phyloP scores from a whole-genome alignment of 2,113 vertebrate species.

The Elaphurus davidianus region DNA sequence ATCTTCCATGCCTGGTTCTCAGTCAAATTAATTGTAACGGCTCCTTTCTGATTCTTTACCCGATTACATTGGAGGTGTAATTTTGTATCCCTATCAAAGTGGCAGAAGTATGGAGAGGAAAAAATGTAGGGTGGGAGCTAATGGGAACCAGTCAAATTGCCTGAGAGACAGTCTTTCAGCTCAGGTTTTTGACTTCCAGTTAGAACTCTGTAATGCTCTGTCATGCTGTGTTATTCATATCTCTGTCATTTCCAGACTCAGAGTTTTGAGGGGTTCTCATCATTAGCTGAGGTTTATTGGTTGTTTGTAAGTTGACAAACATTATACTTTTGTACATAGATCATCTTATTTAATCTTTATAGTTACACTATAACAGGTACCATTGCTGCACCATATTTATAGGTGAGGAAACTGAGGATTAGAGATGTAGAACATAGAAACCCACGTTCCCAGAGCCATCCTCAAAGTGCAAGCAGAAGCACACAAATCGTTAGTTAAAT shows the following conservation, averaged over 20 bases:
- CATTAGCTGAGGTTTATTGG: neutral
- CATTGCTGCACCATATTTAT: neutral
- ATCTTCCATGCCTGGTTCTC: slow-evolving; percentile 44
- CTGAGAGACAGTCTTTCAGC: neutral
- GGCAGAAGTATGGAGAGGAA: neutral
- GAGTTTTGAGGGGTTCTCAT: neutral
- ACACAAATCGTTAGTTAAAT: neutral
- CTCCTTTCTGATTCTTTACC: slow-evolving; percentile 47
- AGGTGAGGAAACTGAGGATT: neutral
- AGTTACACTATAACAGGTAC: neutral
- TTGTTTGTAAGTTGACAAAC: neutral
- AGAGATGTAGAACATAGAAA: neutral
- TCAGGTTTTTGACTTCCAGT: neutral
- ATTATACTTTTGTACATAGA: neutral
- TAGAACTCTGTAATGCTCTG: neutral
- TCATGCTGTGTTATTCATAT: neutral
- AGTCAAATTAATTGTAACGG: slow-evolving; percentile 46
- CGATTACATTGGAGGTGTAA: slow-evolving; percentile 2
- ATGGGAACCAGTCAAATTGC: neutral
- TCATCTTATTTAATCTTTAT: neutral
- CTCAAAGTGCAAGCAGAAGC: neutral
- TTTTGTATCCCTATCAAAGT: slow-evolving; percentile 27
- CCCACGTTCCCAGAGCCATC: neutral
- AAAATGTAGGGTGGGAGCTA: neutral
- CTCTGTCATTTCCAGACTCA: neutral